Evolutionary conservation across 2,113 vertebrate genomes (phyloP).

Genomic region (Nesoenas mayeri): DNA sequence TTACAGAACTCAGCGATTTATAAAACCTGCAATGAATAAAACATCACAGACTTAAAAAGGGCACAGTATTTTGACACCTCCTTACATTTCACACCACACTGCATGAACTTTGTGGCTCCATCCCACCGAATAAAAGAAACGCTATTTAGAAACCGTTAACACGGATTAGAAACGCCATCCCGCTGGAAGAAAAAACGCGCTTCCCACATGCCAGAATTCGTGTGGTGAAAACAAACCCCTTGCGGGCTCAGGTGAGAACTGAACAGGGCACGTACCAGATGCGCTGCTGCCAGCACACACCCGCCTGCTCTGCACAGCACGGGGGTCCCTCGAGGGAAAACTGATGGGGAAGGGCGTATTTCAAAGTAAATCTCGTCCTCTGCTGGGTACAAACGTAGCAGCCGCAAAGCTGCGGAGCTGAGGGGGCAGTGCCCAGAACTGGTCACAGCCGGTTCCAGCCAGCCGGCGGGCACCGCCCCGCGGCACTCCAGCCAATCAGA

Average conservation of each 20-base stretch:
- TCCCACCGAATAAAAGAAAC: background rate
- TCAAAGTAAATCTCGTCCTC: background rate
- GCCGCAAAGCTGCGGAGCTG: accelerated
- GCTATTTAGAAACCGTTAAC: background rate
- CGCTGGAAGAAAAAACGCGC: background rate
- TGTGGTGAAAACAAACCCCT: background rate
- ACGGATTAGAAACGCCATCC: background rate
- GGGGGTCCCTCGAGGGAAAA: no score
- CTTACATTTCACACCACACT: accelerated
- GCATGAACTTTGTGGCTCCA: background rate
- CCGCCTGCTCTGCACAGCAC: no score
- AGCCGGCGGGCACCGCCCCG: background rate
- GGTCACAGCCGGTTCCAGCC: background rate
- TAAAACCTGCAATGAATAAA: background rate
- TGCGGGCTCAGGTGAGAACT: background rate
- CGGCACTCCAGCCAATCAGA: background rate
- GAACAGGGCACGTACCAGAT: no score
- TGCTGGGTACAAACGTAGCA: accelerated
- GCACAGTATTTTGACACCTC: background rate
- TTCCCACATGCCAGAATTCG: background rate
- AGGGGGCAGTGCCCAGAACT: accelerated
- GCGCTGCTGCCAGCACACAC: no score
- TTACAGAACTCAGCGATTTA: background rate
- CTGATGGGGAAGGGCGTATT: background rate
- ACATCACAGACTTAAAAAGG: background rate